Percentiles rank a stretch among this genome's conserved stretches.
phyloP scores from a whole-genome alignment of 2,888 invertebrate species.

The Smittia aterrima region DNA sequence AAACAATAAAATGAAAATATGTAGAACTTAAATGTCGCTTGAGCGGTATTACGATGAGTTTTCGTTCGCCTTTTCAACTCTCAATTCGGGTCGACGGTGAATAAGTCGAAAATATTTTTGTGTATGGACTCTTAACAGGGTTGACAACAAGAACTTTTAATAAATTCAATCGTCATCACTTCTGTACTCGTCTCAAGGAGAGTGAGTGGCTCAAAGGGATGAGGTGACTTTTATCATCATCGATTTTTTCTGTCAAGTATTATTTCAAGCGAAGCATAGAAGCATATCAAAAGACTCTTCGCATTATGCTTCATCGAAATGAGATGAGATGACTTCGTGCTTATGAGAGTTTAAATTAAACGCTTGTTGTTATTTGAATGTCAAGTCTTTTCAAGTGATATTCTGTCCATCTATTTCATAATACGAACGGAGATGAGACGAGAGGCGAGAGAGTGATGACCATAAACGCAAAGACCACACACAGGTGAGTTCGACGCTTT shows the following conservation, averaged over 20 bases:
- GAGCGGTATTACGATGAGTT: neutral
- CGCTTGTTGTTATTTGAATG: slow-evolving; percentile 7
- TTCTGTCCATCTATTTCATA: neutral
- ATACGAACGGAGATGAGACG: neutral
- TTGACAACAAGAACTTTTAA: no score
- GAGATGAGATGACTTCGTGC: neutral
- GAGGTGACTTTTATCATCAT: no score
- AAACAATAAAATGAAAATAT: slow-evolving; percentile 17
- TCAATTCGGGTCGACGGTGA: neutral
- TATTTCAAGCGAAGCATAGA: neutral
- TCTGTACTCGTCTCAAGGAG: no score
- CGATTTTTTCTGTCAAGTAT: no score
- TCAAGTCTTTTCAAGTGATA: slow-evolving; percentile 21
- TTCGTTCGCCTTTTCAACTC: neutral
- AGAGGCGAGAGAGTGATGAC: slow-evolving; percentile 1
- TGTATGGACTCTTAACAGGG: no score
- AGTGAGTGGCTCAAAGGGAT: no score
- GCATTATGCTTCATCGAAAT: neutral
- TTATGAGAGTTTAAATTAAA: neutral
- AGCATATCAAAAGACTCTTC: neutral
- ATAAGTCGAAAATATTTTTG: no score
- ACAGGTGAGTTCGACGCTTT: slow-evolving; percentile 7
- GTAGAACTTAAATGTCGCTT: neutral
- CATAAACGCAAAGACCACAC: slow-evolving; percentile 12
- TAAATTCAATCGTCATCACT: no score